Conservation (phyloP, 2,113 vertebrate species). For the Mugil cephalus region DNA sequence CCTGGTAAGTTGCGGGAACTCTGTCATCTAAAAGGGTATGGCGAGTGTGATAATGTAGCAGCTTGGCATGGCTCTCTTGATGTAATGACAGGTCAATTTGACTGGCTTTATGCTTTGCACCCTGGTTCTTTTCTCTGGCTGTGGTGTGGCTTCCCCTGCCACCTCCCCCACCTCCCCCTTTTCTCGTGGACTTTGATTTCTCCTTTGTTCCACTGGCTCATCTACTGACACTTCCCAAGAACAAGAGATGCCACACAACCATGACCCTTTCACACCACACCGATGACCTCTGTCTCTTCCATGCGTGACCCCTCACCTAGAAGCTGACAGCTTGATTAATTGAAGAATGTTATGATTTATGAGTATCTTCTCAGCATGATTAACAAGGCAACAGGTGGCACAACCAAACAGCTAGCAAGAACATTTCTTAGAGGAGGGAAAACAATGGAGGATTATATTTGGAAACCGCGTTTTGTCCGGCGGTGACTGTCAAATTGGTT, state of each 20-base stretch:
- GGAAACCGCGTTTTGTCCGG: slow-evolving; percentile 80
- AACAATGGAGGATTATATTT: slow-evolving; percentile 84
- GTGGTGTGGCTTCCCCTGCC: slow-evolving; percentile 78
- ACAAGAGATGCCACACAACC: slow-evolving; percentile 94
- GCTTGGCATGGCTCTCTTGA: slow-evolving; percentile 84
- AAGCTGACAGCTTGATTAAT: slow-evolving; percentile 99
- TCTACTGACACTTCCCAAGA: slow-evolving; percentile 93
- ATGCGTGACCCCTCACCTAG: slow-evolving; percentile 91
- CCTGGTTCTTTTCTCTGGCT: slow-evolving; percentile 82
- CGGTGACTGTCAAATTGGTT: slow-evolving; percentile 75
- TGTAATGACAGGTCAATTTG: slow-evolving; percentile 93
- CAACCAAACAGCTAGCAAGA: slow-evolving; percentile 90
- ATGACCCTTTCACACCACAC: slow-evolving; percentile 93
- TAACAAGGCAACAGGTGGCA: slow-evolving; percentile 99
- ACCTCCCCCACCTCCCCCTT: slow-evolving; percentile 74
- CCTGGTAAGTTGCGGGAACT: slow-evolving; percentile 82
- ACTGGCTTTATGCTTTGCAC: slow-evolving; percentile 88
- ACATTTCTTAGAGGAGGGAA: slow-evolving; percentile 85
- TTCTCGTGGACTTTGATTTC: slow-evolving; percentile 90
- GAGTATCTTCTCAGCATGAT: slow-evolving; percentile 98
- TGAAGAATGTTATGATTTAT: slow-evolving; percentile 99
- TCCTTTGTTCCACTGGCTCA: slow-evolving; percentile 92
- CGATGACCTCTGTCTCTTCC: slow-evolving; percentile 94
- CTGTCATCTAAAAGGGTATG: slow-evolving; percentile 84
- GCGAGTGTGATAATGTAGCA: slow-evolving; percentile 84